phyloP scores from a whole-genome alignment of 2,888 invertebrate species.

The Chorisops tibialis region DNA sequence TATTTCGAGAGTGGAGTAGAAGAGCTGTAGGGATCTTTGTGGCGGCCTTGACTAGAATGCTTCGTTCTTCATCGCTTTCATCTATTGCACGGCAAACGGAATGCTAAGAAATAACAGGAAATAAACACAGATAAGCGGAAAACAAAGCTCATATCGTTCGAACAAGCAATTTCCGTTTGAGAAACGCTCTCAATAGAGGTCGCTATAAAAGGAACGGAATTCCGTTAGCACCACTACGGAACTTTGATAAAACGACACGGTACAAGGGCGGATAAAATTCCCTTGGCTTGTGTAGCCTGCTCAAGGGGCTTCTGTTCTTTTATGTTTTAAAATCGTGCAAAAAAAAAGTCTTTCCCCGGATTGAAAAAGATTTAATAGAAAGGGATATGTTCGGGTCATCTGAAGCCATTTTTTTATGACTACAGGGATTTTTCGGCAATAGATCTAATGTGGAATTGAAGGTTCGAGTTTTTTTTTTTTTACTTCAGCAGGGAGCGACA shows the following conservation, averaged over 20 bases:
- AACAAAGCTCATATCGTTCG: constrained; percentile 31
- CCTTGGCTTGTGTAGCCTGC: background rate
- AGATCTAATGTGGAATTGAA: constrained; percentile 20
- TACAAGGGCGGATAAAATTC: constrained; percentile 11
- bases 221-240: constrained; percentile 14
- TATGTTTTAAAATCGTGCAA: too few species aligned
- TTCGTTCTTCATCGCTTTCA: too few species aligned
- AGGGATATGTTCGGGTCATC: constrained; percentile 23
- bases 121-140: constrained; percentile 30
- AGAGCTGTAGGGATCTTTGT: too few species aligned
- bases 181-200: constrained; percentile 9
- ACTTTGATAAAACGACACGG: constrained; percentile 13
- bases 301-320: too few species aligned
- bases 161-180: constrained; percentile 32
- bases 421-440: background rate
- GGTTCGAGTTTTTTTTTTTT: constrained; percentile 16
- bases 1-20: too few species aligned
- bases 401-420: constrained; percentile 18
- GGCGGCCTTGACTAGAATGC: too few species aligned
- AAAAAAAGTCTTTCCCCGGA: background rate
- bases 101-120: constrained; percentile 19
- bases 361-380: constrained; percentile 23
- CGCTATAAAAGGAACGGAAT: constrained; percentile 14
- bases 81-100: background rate
- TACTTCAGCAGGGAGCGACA: background rate